phyloP scores from a whole-genome alignment of 2,888 invertebrate genomes.

The Platycnemis pennipes region DNA sequence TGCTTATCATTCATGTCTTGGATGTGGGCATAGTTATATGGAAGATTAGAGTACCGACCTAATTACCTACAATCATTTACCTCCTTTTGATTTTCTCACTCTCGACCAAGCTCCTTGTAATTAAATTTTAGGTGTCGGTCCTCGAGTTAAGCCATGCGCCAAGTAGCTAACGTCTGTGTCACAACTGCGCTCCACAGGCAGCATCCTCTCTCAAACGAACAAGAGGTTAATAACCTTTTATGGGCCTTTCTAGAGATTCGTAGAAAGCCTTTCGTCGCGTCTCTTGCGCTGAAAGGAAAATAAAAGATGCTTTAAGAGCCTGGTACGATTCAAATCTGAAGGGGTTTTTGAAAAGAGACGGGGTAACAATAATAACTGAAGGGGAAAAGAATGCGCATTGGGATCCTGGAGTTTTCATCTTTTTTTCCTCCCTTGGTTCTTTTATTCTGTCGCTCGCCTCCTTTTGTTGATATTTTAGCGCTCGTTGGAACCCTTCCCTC shows the following conservation, averaged over 20 bases:
- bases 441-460: not conserved
- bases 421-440: not conserved
- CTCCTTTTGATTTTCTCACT: not conserved
- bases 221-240: constrained; percentile 12
- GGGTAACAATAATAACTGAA: not conserved
- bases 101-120: not conserved
- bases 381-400: not conserved
- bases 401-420: not conserved
- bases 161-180: not conserved
- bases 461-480: constrained; percentile 18
- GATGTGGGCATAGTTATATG: too few relatives aligned
- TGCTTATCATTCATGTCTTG: too few relatives aligned
- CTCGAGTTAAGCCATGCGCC: not conserved
- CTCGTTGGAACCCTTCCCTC: not conserved
- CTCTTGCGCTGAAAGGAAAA: not conserved
- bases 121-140: not conserved
- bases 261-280: not conserved
- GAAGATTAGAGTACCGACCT: too few relatives aligned
- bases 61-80: not conserved
- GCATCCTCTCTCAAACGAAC: not conserved
- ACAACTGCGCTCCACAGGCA: not conserved
- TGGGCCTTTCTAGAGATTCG: not conserved
- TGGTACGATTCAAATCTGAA: not conserved
- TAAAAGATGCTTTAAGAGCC: not conserved
- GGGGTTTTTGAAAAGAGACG: not conserved